phyloP scores from a whole-genome alignment of 30 jellyfish, hydroid and myxozoan species.

The Morbakka virulenta region DNA sequence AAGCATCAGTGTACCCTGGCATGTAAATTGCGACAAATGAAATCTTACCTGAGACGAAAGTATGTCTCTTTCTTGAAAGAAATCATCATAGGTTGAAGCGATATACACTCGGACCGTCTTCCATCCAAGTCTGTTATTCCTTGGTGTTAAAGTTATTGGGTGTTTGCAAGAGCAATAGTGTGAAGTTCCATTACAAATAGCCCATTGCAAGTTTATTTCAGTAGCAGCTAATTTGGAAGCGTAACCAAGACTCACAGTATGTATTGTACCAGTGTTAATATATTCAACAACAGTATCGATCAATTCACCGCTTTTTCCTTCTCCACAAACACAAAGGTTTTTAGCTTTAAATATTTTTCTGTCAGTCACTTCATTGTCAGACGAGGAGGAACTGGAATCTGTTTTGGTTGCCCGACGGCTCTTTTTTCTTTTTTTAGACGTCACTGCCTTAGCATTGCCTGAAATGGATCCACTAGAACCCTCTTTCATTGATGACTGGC shows the following conservation, averaged over 20 bases:
- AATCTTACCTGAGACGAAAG: slow-evolving; percentile 34
- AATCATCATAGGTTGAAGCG: slow-evolving; percentile 53
- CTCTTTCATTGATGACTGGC: no score
- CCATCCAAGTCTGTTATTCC: slow-evolving; percentile 51
- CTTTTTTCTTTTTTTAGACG: no score
- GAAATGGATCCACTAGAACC: no score
- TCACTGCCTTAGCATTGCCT: no score
- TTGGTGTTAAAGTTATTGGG: slow-evolving; percentile 27
- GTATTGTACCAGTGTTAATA: slow-evolving; percentile 44
- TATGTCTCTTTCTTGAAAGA: slow-evolving; percentile 57
- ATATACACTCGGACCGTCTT: slow-evolving; percentile 52
- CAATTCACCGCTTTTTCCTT: slow-evolving; percentile 49
- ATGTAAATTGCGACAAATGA: no score
- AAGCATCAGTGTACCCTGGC: no score
- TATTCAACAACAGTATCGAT: slow-evolving; percentile 69
- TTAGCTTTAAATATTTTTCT: background rate
- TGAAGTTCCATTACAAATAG: slow-evolving; percentile 54
- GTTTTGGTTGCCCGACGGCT: no score
- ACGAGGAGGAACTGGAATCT: no score
- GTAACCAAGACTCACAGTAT: slow-evolving; percentile 32
- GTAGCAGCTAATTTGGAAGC: slow-evolving; percentile 65
- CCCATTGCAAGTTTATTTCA: slow-evolving; percentile 73
- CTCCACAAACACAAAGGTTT: slow-evolving; percentile 55
- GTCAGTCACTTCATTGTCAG: no score
- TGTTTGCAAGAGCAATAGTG: slow-evolving; percentile 5